These are phyloP conservation scores for Onthophagus sagittarius DNA, from an alignment of 2,888 invertebrate genomes.

Conservation along the genomic window DNA sequence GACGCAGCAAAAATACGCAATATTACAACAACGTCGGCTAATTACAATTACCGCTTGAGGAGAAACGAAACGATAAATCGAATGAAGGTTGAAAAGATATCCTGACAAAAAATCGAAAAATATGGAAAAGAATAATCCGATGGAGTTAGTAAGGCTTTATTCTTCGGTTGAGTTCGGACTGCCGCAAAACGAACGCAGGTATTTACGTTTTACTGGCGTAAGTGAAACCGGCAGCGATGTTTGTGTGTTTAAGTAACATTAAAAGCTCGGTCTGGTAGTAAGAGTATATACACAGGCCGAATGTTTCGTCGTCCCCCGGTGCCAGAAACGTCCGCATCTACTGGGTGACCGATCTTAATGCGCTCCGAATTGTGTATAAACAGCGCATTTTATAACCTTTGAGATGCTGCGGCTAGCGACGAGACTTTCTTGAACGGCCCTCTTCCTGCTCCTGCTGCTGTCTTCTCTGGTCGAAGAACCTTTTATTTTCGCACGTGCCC, in stretches of 20 bases:
- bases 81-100: not conserved
- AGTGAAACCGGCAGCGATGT: slow-evolving; percentile 29
- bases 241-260: slow-evolving; percentile 38
- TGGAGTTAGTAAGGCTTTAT: not conserved
- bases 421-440: not conserved
- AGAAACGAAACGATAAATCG: not conserved
- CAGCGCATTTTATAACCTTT: slow-evolving; percentile 27
- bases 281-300: slow-evolving; percentile 36
- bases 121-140: not conserved
- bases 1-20: not conserved
- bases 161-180: not conserved
- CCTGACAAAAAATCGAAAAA: too few species aligned
- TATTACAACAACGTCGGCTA: not conserved
- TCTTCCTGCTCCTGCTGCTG: slow-evolving; percentile 5
- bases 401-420: slow-evolving; percentile 28
- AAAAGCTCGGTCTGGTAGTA: slow-evolving; percentile 36
- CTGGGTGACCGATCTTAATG: slow-evolving; percentile 23
- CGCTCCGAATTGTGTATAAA: slow-evolving; percentile 28
- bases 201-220: slow-evolving; percentile 31
- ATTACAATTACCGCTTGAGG: not conserved
- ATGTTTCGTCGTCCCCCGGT: slow-evolving; percentile 37
- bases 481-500: not conserved
- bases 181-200: not conserved
- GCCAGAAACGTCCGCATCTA: slow-evolving; percentile 29
- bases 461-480: not conserved